phyloP scores from a whole-genome alignment of 2,113 vertebrate species.

The Grammomys dolichurus region DNA sequence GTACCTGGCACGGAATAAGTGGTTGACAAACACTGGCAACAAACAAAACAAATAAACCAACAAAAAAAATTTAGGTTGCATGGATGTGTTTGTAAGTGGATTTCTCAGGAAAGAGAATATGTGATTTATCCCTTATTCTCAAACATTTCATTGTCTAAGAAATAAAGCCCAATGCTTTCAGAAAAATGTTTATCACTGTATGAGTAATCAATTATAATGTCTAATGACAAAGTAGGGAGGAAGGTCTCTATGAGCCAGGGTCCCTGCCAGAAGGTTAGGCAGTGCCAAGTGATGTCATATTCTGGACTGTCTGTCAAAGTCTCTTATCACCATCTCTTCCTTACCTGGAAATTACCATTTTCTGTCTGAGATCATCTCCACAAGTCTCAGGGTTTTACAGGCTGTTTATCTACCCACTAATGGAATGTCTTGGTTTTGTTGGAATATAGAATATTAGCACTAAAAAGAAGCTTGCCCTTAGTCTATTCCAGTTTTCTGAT shows the following conservation, averaged over 20 bases:
- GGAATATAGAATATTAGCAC: not conserved
- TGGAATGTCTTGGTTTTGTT: conserved; percentile 63
- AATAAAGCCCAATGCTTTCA: not conserved
- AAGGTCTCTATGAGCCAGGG: not conserved
- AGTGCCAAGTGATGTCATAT: not conserved
- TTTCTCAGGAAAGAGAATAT: conserved; percentile 5
- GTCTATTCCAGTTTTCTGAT: conserved; percentile 59
- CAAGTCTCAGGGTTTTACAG: conserved; percentile 22
- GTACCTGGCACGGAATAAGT: not conserved
- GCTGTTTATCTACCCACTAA: not conserved
- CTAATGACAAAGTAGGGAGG: not conserved
- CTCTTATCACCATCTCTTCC: not conserved
- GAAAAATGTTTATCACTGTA: not conserved
- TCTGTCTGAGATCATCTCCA: not conserved
- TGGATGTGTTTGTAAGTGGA: not conserved
- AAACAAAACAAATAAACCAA: not conserved
- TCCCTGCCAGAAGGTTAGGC: not conserved
- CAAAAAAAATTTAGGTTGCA: not conserved
- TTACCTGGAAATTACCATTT: not conserved
- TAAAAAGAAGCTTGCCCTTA: conserved; percentile 27
- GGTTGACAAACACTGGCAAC: not conserved
- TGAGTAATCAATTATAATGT: not conserved
- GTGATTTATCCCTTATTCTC: not conserved
- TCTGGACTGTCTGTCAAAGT: not conserved
- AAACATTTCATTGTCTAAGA: conserved; percentile 13